These are phyloP conservation scores for Agraylea sexmaculata DNA, from an alignment of 1,140 invertebrate species.

Conservation along the genomic window DNA sequence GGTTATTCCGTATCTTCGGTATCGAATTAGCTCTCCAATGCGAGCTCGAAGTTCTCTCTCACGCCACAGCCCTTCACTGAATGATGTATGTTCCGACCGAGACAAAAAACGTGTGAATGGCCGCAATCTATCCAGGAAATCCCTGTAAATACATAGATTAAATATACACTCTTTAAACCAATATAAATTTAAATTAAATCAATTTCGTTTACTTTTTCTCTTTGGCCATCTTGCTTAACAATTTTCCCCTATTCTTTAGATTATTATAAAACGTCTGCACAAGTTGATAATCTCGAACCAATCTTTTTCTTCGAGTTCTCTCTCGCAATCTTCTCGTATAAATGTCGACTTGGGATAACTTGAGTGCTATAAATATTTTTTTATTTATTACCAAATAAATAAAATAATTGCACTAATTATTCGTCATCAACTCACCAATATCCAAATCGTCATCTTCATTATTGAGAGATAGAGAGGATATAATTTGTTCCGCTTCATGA, in stretches of 20 bases:
- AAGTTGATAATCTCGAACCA: slow-evolving; percentile 77
- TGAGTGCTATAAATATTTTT: slow-evolving; percentile 43
- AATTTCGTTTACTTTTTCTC: slow-evolving; percentile 53
- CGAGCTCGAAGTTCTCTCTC: slow-evolving; percentile 73
- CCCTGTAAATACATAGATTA: slow-evolving; percentile 35
- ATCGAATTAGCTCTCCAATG: slow-evolving; percentile 70
- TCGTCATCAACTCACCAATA: slow-evolving; percentile 35
- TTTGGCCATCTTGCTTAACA: slow-evolving; percentile 51
- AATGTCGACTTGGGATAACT: slow-evolving; percentile 76
- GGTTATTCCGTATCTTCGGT: slow-evolving; percentile 68
- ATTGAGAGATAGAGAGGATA: slow-evolving; percentile 68
- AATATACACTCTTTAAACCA: background rate
- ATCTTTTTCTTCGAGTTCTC: slow-evolving; percentile 72
- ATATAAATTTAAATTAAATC: slow-evolving; percentile 11
- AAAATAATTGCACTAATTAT: slow-evolving; percentile 3
- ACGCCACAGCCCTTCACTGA: slow-evolving; percentile 63
- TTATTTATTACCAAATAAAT: slow-evolving; percentile 10
- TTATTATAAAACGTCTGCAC: slow-evolving; percentile 67
- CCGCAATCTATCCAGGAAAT: slow-evolving; percentile 68
- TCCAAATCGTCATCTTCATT: slow-evolving; percentile 83
- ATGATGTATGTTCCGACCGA: slow-evolving; percentile 67
- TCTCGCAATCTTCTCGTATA: slow-evolving; percentile 77
- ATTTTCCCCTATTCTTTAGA: slow-evolving; percentile 49
- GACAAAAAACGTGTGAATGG: slow-evolving; percentile 82
- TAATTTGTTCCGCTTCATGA: slow-evolving; percentile 79